A percentile compares a stretch with the other conserved stretches of the same genome.
Evolutionary conservation across 2,888 invertebrate species (phyloP).

Genomic region (Eristalis arbustorum): DNA sequence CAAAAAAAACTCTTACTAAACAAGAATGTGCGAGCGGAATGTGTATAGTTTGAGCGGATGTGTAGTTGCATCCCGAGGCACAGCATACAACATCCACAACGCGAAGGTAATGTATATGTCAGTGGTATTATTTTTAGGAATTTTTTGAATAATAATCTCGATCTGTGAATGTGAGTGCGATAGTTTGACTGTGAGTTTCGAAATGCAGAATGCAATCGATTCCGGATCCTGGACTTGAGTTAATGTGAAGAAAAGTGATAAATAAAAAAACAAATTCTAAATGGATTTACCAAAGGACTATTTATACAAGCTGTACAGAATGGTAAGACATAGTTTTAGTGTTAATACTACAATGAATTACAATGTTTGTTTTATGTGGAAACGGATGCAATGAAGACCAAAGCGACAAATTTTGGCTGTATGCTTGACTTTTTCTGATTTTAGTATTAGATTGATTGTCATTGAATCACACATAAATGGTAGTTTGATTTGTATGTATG

Average conservation of each 20-base stretch:
- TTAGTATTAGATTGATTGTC: conserved; percentile 65
- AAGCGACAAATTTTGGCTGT: conserved; percentile 30
- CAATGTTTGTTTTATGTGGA: conserved; percentile 55
- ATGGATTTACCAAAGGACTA: conserved; percentile 67
- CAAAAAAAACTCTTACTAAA: conserved; percentile 33
- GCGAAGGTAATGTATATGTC: conserved; percentile 47
- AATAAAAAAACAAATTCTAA: background rate
- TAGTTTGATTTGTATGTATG: conserved; percentile 14
- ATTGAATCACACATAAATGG: conserved; percentile 52
- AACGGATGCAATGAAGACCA: background rate
- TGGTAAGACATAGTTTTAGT: conserved; percentile 44
- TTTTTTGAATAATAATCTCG: conserved; percentile 57
- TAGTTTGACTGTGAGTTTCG: background rate
- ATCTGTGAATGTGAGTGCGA: conserved; percentile 19
- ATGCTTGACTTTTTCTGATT: conserved; percentile 48
- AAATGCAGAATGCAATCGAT: conserved; percentile 58
- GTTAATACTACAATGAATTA: background rate
- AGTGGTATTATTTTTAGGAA: conserved; percentile 68
- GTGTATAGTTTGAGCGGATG: conserved; percentile 38
- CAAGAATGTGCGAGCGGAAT: conserved; percentile 64
- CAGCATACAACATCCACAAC: conserved; percentile 31
- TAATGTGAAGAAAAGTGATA: conserved; percentile 16
- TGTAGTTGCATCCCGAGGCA: conserved; percentile 52
- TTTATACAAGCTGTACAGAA: conserved; percentile 61
- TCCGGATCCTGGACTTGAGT: conserved; percentile 39